These are phyloP conservation scores for Idaea biselata DNA, from an alignment of 2,888 invertebrate species.

Conservation along the genomic window DNA sequence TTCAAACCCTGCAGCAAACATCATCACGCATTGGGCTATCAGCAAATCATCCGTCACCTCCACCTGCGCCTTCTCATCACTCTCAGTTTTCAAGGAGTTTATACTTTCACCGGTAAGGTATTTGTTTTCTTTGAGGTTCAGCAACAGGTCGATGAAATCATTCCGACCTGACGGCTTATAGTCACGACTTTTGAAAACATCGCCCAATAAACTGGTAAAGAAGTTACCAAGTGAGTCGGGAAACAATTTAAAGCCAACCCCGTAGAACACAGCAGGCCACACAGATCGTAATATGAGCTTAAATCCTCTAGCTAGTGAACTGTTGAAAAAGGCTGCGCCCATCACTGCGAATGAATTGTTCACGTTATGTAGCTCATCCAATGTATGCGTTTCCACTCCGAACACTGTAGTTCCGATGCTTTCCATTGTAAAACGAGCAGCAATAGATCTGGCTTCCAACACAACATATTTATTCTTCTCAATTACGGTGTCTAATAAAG, in stretches of 20 bases:
- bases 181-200: conserved; percentile 23
- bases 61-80: conserved; percentile 20
- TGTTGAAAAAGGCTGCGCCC: conserved; percentile 8
- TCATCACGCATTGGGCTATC: conserved; percentile 29
- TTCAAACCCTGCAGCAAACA: conserved; percentile 34
- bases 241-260: conserved; percentile 7
- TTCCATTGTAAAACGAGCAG: conserved; percentile 25
- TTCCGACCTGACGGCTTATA: conserved; percentile 23
- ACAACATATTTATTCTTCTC: background rate
- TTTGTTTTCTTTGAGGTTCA: conserved; percentile 28
- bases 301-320: conserved; percentile 2
- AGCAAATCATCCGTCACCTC: conserved; percentile 25
- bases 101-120: conserved; percentile 39
- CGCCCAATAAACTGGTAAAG: conserved; percentile 21
- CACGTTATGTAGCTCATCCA: background rate
- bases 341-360: conserved; percentile 8
- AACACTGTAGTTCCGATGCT: conserved; percentile 20
- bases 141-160: conserved; percentile 32
- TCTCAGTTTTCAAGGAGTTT: conserved; percentile 17
- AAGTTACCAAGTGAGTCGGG: conserved; percentile 11
- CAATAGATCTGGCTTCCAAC: conserved; percentile 17
- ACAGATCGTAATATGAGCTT: conserved; percentile 9
- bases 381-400: conserved; percentile 8
- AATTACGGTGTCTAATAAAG: background rate
- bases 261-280: conserved; percentile 14